Evolutionary conservation across 2,797 vertebrate genomes (phyloP).

Genomic region (Staurois parvus): DNA sequence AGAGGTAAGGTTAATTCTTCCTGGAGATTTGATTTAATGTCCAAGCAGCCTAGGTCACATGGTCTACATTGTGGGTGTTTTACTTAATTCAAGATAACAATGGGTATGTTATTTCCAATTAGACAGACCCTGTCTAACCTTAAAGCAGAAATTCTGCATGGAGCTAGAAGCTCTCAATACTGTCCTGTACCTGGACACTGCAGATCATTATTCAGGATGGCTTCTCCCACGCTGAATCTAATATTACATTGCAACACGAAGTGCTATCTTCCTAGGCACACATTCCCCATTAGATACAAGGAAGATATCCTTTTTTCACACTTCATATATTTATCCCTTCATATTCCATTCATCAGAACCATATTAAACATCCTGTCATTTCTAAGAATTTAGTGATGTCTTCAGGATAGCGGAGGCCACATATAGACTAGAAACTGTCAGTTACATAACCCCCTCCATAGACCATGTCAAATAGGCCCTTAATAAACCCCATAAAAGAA

Average conservation of each 20-base stretch:
- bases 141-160: not conserved
- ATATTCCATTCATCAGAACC: not conserved
- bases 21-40: no score
- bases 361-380: not conserved
- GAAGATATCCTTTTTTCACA: not conserved
- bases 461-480: conserved; percentile 11
- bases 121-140: not conserved
- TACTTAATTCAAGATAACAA: no score
- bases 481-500: conserved; percentile 29
- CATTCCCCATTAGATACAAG: not conserved
- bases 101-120: no score
- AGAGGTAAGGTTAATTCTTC: no score
- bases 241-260: not conserved
- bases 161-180: no score
- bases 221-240: not conserved
- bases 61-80: no score
- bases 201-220: not conserved
- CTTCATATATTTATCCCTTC: not conserved
- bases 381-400: not conserved
- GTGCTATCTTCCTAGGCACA: not conserved
- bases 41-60: no score
- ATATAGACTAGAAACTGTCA: conserved; percentile 6
- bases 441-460: conserved; percentile 11
- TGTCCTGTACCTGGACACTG: not conserved
- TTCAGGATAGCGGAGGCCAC: not conserved